phyloP scores from a whole-genome alignment of 2,113 vertebrate genomes.

The Helogale parvula region DNA sequence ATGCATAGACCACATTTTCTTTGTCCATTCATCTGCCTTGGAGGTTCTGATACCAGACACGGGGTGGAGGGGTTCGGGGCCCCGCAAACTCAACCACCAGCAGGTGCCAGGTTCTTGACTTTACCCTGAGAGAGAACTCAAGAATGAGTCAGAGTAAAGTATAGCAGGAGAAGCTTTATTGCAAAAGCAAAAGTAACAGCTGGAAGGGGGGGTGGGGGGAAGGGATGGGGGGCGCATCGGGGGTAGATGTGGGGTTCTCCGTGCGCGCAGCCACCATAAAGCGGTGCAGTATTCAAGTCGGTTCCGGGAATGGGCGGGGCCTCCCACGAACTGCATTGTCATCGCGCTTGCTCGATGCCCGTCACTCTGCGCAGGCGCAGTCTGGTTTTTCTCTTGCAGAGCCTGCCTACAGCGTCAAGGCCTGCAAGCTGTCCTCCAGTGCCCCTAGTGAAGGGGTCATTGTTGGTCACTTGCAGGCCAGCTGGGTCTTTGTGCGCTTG shows the following conservation, averaged over 20 bases:
- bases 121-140: neutral
- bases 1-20: no score
- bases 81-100: neutral
- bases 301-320: neutral
- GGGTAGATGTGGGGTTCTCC: neutral
- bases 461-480: neutral
- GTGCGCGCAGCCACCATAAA: neutral
- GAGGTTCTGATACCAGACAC: neutral
- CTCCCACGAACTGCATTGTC: neutral
- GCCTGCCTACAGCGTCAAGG: fast-evolving
- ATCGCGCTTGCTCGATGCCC: neutral
- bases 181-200: neutral
- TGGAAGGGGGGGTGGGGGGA: neutral
- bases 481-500: neutral
- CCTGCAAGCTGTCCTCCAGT: neutral
- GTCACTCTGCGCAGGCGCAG: neutral
- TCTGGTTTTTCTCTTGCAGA: neutral
- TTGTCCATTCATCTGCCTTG: neutral
- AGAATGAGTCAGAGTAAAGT: neutral
- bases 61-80: neutral
- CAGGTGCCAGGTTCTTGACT: neutral
- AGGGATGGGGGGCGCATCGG: neutral
- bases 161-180: neutral
- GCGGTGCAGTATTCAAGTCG: neutral
- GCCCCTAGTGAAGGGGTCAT: neutral